phyloP scores from a whole-genome alignment of 2,888 invertebrate species.

The Synanthedon tipuliformis region DNA sequence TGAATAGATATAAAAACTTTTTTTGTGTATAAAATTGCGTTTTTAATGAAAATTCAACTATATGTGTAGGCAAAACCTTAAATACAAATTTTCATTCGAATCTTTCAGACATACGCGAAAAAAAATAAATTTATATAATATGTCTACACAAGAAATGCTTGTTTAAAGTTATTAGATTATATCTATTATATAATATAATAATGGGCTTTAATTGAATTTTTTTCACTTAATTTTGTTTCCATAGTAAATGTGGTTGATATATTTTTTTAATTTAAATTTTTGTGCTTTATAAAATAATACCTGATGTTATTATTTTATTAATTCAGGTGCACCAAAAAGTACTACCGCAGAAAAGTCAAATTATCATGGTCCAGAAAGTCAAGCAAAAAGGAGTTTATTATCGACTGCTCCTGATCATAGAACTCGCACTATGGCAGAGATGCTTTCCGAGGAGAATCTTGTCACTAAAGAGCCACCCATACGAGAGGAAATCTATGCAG shows the following conservation, averaged over 20 bases:
- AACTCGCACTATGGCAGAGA: constrained; percentile 33
- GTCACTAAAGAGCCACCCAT: constrained; percentile 33
- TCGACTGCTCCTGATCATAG: constrained; percentile 44
- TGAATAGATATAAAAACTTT: too few relatives aligned
- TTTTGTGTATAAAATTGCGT: too few relatives aligned
- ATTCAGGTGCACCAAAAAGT: not conserved
- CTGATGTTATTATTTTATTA: not conserved
- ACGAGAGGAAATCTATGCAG: constrained; percentile 51
- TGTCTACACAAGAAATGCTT: too few relatives aligned
- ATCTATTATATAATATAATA: too few relatives aligned
- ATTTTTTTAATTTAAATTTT: not conserved
- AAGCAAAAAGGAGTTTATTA: constrained; percentile 32
- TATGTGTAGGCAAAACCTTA: too few relatives aligned
- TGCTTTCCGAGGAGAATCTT: constrained; percentile 26
- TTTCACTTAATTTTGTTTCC: too few relatives aligned
- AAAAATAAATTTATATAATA: too few relatives aligned
- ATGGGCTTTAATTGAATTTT: not conserved
- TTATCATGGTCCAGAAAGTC: not conserved
- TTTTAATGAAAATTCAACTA: too few relatives aligned
- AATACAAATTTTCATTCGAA: too few relatives aligned
- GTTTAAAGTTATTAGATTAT: too few relatives aligned
- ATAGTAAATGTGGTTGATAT: not conserved
- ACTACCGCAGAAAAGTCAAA: not conserved
- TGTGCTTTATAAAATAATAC: not conserved
- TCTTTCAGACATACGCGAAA: too few relatives aligned